A percentile compares a stretch with the other conserved stretches of the same genome.
Evolutionary conservation across 2,113 vertebrate species (phyloP).

Genomic region (Ammospiza nelsoni): DNA sequence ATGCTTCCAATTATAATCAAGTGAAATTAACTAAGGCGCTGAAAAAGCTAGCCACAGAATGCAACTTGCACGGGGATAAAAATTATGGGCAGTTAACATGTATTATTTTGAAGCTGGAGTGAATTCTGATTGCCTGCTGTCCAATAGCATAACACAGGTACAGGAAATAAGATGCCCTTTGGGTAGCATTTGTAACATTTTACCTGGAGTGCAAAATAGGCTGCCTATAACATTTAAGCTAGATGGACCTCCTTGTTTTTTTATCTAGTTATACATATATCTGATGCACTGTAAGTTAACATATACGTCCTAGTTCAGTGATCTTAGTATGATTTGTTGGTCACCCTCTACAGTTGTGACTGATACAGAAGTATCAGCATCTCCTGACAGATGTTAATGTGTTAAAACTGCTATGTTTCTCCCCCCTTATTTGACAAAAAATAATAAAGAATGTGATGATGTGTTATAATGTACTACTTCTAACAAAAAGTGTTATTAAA

Average conservation of each 20-base stretch:
- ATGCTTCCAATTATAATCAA: slow-evolving; percentile 85
- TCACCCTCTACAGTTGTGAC: background rate
- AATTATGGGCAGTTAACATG: slow-evolving; percentile 47
- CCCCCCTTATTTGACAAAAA: background rate
- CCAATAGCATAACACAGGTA: slow-evolving; percentile 37
- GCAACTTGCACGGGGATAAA: slow-evolving; percentile 72
- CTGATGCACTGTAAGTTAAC: slow-evolving; percentile 60
- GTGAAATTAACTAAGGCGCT: slow-evolving; percentile 80
- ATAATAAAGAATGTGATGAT: background rate
- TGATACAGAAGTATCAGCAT: background rate
- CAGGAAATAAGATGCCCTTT: slow-evolving; percentile 42
- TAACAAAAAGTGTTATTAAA: background rate
- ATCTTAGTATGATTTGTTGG: slow-evolving; percentile 8
- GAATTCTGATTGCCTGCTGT: slow-evolving; percentile 64
- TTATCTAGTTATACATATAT: slow-evolving; percentile 26
- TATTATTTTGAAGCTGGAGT: slow-evolving; percentile 63
- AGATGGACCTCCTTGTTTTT: slow-evolving; percentile 33
- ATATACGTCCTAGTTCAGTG: slow-evolving; percentile 33
- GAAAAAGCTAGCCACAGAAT: slow-evolving; percentile 77
- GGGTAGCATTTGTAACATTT: slow-evolving; percentile 60
- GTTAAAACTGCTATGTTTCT: slow-evolving; percentile 25
- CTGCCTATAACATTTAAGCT: slow-evolving; percentile 66
- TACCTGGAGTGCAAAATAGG: slow-evolving; percentile 66
- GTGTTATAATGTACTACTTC: background rate
- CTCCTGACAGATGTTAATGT: background rate